Evolutionary conservation across 2,113 vertebrate genomes (phyloP).

Genomic region (Zingel zingel): DNA sequence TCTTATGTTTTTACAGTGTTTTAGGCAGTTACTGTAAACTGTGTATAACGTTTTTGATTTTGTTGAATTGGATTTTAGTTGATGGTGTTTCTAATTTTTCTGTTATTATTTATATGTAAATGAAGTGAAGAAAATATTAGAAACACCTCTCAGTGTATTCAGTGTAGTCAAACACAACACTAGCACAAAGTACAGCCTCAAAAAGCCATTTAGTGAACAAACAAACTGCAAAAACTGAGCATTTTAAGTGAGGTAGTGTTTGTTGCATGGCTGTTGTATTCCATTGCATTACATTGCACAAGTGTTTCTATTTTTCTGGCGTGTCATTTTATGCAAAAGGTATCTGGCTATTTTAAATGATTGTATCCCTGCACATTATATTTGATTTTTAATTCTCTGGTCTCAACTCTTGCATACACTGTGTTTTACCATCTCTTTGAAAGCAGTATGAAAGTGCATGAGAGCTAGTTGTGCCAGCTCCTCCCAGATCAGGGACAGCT

Average conservation of each 20-base stretch:
- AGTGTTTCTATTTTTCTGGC: background rate
- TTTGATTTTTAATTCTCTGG: slow-evolving; percentile 14
- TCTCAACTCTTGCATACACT: background rate
- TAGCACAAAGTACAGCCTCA: background rate
- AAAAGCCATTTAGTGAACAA: background rate
- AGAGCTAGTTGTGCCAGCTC: slow-evolving; percentile 43
- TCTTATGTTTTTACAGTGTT: background rate
- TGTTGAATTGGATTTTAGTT: background rate
- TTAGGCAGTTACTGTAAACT: background rate
- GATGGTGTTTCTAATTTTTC: background rate
- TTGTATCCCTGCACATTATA: background rate
- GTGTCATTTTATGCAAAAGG: background rate
- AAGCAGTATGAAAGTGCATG: slow-evolving; percentile 28
- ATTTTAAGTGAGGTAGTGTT: background rate
- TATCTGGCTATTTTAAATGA: background rate
- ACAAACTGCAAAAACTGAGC: background rate
- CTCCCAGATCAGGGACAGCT: slow-evolving; percentile 59
- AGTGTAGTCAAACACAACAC: background rate
- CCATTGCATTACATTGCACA: background rate
- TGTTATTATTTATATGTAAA: background rate
- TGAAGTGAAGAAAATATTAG: background rate
- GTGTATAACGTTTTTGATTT: no score
- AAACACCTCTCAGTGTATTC: background rate
- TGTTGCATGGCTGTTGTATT: background rate
- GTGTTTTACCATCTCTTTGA: slow-evolving; percentile 6